Conservation (phyloP, 2,888 invertebrate genomes). For the Synanthedon vespiformis region DNA sequence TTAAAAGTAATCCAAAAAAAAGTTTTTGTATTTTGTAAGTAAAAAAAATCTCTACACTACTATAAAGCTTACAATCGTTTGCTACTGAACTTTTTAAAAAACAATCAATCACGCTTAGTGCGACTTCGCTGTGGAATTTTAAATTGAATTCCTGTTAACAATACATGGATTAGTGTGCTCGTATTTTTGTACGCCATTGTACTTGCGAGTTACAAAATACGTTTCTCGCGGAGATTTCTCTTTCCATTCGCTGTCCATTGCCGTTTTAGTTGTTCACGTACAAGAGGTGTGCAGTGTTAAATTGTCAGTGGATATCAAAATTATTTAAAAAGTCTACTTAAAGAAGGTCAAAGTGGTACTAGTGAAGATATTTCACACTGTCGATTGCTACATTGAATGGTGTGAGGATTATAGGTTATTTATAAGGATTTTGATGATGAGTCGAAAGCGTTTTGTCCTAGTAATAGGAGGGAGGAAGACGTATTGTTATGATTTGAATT, state of each 20-base stretch:
- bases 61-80: slow-evolving; percentile 15
- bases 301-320: neutral
- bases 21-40: no score
- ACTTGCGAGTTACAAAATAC: slow-evolving; percentile 10
- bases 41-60: neutral
- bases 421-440: slow-evolving; percentile 40
- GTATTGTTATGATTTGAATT: slow-evolving; percentile 12
- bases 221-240: no score
- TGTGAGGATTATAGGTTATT: slow-evolving; percentile 51
- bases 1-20: no score
- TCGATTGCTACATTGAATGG: slow-evolving; percentile 37
- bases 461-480: neutral
- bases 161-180: slow-evolving; percentile 54
- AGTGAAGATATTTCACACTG: slow-evolving; percentile 36
- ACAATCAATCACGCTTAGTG: slow-evolving; percentile 65
- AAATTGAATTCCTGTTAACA: slow-evolving; percentile 66
- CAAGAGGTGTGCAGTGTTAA: neutral
- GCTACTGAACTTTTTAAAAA: slow-evolving; percentile 36
- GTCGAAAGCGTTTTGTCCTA: slow-evolving; percentile 28
- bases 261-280: slow-evolving; percentile 2
- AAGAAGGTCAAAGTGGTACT: slow-evolving; percentile 10
- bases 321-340: no score
- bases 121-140: slow-evolving; percentile 53
- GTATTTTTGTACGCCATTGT: slow-evolving; percentile 42
- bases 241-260: slow-evolving; percentile 12